Base-by-base conservation (phyloP, 2,113 vertebrate species). In the Aphyosemion australe region DNA sequence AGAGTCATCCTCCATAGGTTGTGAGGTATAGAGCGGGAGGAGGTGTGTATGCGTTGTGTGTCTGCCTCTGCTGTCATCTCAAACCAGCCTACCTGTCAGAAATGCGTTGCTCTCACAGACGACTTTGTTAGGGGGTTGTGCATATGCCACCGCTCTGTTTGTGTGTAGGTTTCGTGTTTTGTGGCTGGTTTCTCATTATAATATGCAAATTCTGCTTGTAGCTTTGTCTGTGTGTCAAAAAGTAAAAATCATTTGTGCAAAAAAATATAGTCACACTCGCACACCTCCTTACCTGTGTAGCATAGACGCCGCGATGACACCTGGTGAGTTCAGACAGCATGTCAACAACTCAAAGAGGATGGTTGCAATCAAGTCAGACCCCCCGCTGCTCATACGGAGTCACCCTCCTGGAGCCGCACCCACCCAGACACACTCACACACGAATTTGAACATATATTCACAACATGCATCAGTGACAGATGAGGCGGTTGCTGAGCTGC, bases 281-380 rank as follows among this genome's bases (percentile, higher is more conserved):
- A 8, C 18, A 43, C 19, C 3, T 15, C 2, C 55, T 12, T 16
- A 12, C 48, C 34, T 18, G 14, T 1, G 5, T 51, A 49, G 60
- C 37, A 21, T 14, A 16, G 32, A 54, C 20, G 56, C 18, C 42
- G 58, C 5, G 10, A 62, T 1, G 14, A n/a, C n/a, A 79, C 81
- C 78, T 32, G 55, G 59, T 68, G 83, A 81, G 78, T 82, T 85
- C 80, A 84, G 80, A 82, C 73, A 74, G 69, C 68, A 45, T 84
- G 82, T 82, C 88, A 69, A 71, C 76, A 56, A 78, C 80, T 77
- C 80, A 12, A 78, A 80, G 78, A 37, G n/a, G 83, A 65, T 16
- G 32, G 13, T 70, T 72, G 57, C 62, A 75, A 65, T 85, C 72
- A 73, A 70, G 63, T 72, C 49, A 56, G 57, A 72, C 74, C 70